Conservation (phyloP, 2,113 vertebrate species). For the Carassius gibelio region DNA sequence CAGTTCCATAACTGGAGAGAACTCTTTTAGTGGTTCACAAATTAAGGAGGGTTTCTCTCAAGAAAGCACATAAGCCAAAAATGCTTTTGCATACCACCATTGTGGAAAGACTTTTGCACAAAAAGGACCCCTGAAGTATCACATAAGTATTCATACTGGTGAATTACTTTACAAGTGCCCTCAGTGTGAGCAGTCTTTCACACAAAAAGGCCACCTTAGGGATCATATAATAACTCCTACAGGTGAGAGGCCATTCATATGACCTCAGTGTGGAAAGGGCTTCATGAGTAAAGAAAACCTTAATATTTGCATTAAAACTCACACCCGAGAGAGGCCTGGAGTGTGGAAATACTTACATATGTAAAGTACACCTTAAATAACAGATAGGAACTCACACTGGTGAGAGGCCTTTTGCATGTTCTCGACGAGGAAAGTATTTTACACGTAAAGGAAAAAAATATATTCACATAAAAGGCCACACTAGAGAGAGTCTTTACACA, state of each 20-base stretch:
- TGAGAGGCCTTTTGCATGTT: too few relatives aligned
- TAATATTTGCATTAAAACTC: neutral
- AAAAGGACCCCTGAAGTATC: neutral
- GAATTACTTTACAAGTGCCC: neutral
- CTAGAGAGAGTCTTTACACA: neutral
- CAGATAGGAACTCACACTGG: neutral
- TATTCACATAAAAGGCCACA: too few relatives aligned
- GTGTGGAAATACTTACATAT: neutral
- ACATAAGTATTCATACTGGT: neutral
- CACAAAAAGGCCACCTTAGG: neutral
- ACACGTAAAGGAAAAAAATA: too few relatives aligned
- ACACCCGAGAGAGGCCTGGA: neutral
- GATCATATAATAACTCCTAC: neutral
- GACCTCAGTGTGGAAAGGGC: neutral
- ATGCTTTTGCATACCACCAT: neutral
- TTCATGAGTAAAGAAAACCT: neutral
- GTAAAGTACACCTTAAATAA: neutral
- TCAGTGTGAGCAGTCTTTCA: neutral
- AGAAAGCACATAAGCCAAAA: neutral
- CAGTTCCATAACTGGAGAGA: neutral
- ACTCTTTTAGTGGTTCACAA: neutral
- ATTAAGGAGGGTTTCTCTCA: neutral
- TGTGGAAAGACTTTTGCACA: neutral
- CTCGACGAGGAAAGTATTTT: too few relatives aligned
- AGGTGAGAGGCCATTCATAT: neutral